Percentiles rank a stretch among this genome's conserved stretches.
phyloP scores from a whole-genome alignment of 2,888 invertebrate species.

The Deroplatys truncata region DNA sequence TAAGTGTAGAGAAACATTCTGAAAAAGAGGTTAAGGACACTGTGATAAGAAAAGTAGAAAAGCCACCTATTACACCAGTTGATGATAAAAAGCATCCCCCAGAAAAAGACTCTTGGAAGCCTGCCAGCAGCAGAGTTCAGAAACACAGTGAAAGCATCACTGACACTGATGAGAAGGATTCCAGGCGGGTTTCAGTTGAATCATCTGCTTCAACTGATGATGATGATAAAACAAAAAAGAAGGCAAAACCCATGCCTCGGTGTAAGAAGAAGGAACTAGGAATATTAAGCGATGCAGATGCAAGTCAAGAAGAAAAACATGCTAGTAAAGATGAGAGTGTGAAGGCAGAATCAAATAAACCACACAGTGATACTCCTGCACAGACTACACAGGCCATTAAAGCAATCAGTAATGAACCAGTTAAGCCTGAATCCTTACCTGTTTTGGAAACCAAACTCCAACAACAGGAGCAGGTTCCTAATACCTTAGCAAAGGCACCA shows the following conservation, averaged over 20 bases:
- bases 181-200: background rate
- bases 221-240: conserved; percentile 35
- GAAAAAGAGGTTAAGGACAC: conserved; percentile 23
- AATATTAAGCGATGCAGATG: conserved; percentile 30
- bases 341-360: background rate
- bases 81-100: background rate
- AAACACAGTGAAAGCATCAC: background rate
- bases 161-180: background rate
- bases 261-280: conserved; percentile 38
- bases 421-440: background rate
- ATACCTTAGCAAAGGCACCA: background rate
- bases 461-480: background rate
- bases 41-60: conserved; percentile 23
- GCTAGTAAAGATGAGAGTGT: background rate
- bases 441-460: background rate
- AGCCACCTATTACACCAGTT: background rate
- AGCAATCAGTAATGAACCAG: background rate
- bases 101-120: background rate
- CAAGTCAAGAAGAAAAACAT: background rate
- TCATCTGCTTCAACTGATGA: conserved; percentile 21
- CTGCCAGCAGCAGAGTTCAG: background rate
- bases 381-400: background rate
- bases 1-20: background rate
- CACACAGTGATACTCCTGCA: background rate
- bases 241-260: conserved; percentile 51